A percentile compares a stretch with the other conserved stretches of the same genome.
phyloP scores from a whole-genome alignment of 2,797 vertebrate species.

The Aythya fuligula region DNA sequence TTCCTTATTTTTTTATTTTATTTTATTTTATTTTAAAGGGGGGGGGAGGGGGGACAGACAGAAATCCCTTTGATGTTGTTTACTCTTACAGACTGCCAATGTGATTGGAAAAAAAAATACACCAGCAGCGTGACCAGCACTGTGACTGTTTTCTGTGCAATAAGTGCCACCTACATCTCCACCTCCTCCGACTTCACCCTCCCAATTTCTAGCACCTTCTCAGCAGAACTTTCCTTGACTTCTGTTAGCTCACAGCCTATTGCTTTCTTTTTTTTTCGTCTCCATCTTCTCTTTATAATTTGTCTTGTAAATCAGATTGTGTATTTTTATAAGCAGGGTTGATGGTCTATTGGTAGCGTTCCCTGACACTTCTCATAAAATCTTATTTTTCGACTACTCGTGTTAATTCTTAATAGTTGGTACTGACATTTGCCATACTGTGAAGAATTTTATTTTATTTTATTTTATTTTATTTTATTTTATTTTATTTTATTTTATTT shows the following conservation, averaged over 20 bases:
- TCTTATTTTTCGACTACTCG: neutral
- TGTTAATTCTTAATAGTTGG: neutral
- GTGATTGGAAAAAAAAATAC: neutral
- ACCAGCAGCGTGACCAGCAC: neutral
- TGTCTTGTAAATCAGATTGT: neutral
- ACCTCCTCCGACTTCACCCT: neutral
- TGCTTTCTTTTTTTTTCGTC: conserved; percentile 30
- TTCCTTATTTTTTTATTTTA: neutral
- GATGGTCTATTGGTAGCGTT: neutral
- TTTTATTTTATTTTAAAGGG: no score
- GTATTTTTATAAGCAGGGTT: neutral
- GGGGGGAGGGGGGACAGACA: neutral
- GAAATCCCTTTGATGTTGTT: conserved; percentile 11
- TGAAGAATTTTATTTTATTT: neutral
- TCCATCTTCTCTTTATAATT: neutral
- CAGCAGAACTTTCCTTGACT: neutral
- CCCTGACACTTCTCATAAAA: neutral
- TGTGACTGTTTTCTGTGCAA: neutral
- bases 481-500: neutral
- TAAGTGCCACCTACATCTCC: neutral
- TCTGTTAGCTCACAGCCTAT: neutral
- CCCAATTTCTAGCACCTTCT: neutral
- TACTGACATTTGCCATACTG: neutral
- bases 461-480: neutral
- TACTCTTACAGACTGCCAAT: conserved; percentile 1